phyloP scores from a whole-genome alignment of 2,797 vertebrate genomes.

The Oreonectes daqikongensis region DNA sequence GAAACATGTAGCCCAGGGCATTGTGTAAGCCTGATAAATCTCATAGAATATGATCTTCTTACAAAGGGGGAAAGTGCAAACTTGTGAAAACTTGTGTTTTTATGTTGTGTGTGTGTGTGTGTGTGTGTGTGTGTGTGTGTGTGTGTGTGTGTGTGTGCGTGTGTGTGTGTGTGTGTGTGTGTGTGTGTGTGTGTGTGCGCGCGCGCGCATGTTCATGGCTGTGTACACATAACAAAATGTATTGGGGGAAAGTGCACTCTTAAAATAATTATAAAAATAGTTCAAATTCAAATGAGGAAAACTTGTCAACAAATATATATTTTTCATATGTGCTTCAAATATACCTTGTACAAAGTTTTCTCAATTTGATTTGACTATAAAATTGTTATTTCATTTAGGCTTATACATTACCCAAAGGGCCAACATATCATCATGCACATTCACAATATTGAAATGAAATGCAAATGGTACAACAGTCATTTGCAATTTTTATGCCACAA shows the following conservation, averaged over 20 bases:
- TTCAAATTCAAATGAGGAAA: neutral
- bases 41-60: conserved; percentile 66
- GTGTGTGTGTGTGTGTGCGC: too few species aligned
- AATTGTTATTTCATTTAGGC: neutral
- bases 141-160: neutral
- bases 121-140: too few species aligned
- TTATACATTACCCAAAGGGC: neutral
- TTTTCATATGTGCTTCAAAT: neutral
- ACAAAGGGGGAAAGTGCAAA: conserved; percentile 65
- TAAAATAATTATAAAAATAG: neutral
- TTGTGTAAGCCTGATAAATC: conserved; percentile 64
- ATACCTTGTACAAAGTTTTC: neutral
- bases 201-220: too few species aligned
- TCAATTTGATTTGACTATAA: neutral
- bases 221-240: too few species aligned
- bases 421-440: neutral
- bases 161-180: neutral
- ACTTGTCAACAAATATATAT: neutral
- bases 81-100: neutral
- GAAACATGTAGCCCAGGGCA: conserved; percentile 33
- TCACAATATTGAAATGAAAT: neutral
- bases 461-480: neutral
- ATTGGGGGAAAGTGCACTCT: neutral
- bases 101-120: neutral
- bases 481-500: neutral